Percentiles rank a stretch among this genome's conserved stretches.
Evolutionary conservation across 2,797 vertebrate genomes (phyloP).

Genomic region (Gastrophryne carolinensis): DNA sequence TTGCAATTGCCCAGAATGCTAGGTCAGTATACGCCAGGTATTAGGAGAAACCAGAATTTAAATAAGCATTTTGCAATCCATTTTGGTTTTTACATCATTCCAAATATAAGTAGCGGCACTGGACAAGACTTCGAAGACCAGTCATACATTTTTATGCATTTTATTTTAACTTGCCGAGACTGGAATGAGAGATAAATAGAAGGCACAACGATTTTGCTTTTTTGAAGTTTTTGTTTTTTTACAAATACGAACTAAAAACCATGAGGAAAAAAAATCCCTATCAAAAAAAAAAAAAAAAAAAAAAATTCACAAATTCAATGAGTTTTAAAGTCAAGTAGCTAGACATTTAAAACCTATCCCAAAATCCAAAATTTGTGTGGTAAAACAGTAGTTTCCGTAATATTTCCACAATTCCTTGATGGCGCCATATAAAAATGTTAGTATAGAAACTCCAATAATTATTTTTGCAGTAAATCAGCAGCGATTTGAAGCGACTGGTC

Average conservation of each 20-base stretch:
- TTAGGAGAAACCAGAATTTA: too few species aligned
- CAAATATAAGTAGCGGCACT: too few species aligned
- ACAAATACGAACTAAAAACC: slow-evolving; percentile 79
- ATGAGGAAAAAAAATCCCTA: slow-evolving; percentile 71
- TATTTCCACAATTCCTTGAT: slow-evolving; percentile 63
- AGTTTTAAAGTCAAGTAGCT: slow-evolving; percentile 69
- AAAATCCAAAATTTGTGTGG: slow-evolving; percentile 72
- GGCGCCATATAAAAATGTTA: slow-evolving; percentile 63
- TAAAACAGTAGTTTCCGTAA: slow-evolving; percentile 68
- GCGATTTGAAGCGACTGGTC: slow-evolving; percentile 57
- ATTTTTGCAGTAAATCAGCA: slow-evolving; percentile 64
- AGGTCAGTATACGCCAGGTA: too few species aligned
- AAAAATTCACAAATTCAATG: slow-evolving; percentile 71
- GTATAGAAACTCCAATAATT: slow-evolving; percentile 57
- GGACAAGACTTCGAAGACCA: slow-evolving; percentile 47
- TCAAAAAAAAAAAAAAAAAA: slow-evolving; percentile 68
- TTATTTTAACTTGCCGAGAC: slow-evolving; percentile 73
- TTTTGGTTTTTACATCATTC: too few species aligned
- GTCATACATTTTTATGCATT: slow-evolving; percentile 60
- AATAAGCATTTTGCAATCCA: too few species aligned
- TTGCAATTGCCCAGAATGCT: too few species aligned
- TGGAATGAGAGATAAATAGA: slow-evolving; percentile 81
- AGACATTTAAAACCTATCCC: slow-evolving; percentile 74
- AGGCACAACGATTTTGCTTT: slow-evolving; percentile 81
- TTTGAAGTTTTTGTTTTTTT: slow-evolving; percentile 64